Evolutionary conservation across 2,888 invertebrate species (phyloP).

Genomic region (Thecophora atra): DNA sequence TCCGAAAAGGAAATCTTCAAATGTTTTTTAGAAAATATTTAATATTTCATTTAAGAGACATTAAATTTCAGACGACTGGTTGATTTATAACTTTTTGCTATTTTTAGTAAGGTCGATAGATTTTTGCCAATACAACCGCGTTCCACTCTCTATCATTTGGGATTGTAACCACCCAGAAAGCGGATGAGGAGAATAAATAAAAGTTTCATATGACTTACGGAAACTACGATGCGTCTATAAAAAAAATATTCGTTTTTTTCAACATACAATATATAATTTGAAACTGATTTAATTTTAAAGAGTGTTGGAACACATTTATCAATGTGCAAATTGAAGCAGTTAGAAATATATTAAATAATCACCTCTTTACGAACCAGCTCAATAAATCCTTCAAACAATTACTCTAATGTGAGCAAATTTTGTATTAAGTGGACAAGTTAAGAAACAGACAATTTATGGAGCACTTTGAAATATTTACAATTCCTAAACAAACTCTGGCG

Average conservation of each 20-base stretch:
- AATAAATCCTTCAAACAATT: slow-evolving; percentile 26
- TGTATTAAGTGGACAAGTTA: neutral
- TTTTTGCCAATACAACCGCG: neutral
- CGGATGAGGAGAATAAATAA: neutral
- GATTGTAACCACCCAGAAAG: neutral
- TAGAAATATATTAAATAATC: neutral
- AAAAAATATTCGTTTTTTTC: no score
- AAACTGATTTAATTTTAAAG: no score
- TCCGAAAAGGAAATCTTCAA: no score
- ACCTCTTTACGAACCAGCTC: neutral
- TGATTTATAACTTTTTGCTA: no score
- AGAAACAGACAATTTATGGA: slow-evolving; percentile 23
- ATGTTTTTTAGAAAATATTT: no score
- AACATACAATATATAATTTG: no score
- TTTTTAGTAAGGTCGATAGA: no score
- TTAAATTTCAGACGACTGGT: no score
- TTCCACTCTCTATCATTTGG: neutral
- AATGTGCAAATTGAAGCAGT: neutral
- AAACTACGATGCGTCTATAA: neutral
- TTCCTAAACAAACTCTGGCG: neutral
- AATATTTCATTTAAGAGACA: no score
- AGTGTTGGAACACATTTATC: no score
- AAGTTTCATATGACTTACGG: neutral
- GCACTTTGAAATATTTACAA: slow-evolving; percentile 16
- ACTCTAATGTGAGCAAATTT: slow-evolving; percentile 6